These are phyloP conservation scores for Semicossyphus pulcher DNA, from an alignment of 2,113 vertebrate species.

Conservation along the genomic window DNA sequence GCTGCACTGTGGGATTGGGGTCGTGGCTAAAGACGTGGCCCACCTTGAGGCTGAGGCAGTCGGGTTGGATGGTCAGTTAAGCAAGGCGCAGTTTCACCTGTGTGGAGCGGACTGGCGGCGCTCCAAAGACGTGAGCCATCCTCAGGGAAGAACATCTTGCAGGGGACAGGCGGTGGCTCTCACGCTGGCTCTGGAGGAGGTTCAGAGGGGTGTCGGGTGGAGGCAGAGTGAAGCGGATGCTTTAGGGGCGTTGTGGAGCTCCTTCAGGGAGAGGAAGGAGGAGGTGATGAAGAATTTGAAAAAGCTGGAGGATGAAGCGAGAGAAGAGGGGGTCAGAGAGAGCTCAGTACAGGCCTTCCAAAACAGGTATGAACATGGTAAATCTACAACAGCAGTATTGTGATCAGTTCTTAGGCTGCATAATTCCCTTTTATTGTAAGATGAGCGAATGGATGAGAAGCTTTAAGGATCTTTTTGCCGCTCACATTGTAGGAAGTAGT, in stretches of 20 bases:
- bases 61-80: slow-evolving; percentile 86
- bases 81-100: slow-evolving; percentile 91
- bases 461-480: too few species aligned
- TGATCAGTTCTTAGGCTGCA: too few species aligned
- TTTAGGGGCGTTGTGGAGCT: slow-evolving; percentile 83
- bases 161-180: slow-evolving; percentile 85
- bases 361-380: slow-evolving; percentile 83
- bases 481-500: too few species aligned
- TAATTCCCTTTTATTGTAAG: too few species aligned
- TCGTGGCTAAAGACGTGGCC: slow-evolving; percentile 81
- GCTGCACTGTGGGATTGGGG: slow-evolving; percentile 83
- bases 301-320: slow-evolving; percentile 88
- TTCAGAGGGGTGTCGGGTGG: slow-evolving; percentile 91
- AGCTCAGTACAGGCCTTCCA: slow-evolving; percentile 89
- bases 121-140: slow-evolving; percentile 17
- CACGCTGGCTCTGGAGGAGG: slow-evolving; percentile 84
- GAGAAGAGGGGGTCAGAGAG: slow-evolving; percentile 85
- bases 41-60: slow-evolving; percentile 86
- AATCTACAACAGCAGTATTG: too few species aligned
- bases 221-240: slow-evolving; percentile 95
- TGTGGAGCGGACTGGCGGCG: slow-evolving; percentile 64
- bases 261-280: slow-evolving; percentile 88
- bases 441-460: too few species aligned
- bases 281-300: slow-evolving; percentile 89
- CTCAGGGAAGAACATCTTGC: slow-evolving; percentile 87